A percentile compares a stretch with the other conserved stretches of the same genome.
Conservation (phyloP, 2,113 vertebrate species). For the Mirounga angustirostris region DNA sequence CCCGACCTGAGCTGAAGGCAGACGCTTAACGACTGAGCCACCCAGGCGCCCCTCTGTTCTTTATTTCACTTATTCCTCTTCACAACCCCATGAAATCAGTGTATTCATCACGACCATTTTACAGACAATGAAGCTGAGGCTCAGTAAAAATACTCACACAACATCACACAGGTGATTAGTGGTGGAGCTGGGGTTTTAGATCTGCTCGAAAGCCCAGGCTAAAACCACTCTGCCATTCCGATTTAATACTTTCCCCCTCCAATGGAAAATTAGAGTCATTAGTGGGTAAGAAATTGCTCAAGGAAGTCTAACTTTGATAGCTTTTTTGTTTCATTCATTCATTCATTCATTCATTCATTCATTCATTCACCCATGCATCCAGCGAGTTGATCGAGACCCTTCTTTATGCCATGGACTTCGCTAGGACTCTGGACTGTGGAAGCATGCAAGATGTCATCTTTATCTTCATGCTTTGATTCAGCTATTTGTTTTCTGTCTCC, state of each 20-base stretch:
- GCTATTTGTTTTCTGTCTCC: not conserved
- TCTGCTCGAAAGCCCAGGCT: rapidly evolving
- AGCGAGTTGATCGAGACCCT: not conserved
- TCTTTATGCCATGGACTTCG: not conserved
- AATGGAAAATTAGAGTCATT: not conserved
- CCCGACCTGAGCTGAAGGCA: too few species aligned
- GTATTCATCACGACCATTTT: not conserved
- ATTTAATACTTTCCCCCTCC: not conserved
- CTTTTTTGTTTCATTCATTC: not conserved
- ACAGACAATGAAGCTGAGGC: not conserved
- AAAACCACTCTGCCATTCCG: not conserved
- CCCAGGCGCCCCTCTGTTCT: not conserved
- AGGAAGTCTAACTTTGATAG: not conserved
- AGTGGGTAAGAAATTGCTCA: not conserved
- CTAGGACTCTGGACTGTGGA: not conserved
- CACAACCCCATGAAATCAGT: not conserved
- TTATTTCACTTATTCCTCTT: not conserved
- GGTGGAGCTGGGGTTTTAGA: not conserved
- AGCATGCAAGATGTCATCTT: not conserved
- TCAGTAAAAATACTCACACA: not conserved
- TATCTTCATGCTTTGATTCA: not conserved
- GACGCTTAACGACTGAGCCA: too few species aligned
- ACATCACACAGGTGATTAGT: not conserved
- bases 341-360: not conserved
- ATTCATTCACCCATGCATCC: not conserved